Percentiles rank a stretch among this genome's conserved stretches.
Evolutionary conservation across 1,140 invertebrate genomes (phyloP).

Genomic region (Sminthurides bifidus): DNA sequence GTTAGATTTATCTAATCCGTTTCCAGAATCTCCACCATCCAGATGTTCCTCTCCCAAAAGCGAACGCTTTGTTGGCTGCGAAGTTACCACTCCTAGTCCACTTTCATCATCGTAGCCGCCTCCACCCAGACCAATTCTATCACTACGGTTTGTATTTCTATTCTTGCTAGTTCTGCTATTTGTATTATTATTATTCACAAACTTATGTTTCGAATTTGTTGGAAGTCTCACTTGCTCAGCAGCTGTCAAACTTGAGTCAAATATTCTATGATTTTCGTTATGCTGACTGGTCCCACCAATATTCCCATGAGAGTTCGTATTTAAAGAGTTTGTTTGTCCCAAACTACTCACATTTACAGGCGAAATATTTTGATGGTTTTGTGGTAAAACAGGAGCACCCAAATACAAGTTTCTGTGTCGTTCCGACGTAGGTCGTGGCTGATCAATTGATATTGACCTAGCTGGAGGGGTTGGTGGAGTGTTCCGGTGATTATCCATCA

Average conservation of each 20-base stretch:
- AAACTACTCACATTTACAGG: conserved; percentile 22
- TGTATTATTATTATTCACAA: not conserved
- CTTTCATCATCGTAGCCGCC: no score
- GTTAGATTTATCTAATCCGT: conserved; percentile 35
- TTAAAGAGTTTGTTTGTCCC: conserved; percentile 2
- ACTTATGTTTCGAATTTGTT: conserved; percentile 22
- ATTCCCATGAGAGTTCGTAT: not conserved
- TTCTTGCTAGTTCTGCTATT: conserved; percentile 1
- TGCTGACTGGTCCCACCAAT: conserved; percentile 8
- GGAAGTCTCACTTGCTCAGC: conserved; percentile 32
- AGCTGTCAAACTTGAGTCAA: conserved; percentile 29
- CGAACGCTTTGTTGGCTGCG: conserved; percentile 24
- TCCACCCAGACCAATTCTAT: conserved; percentile 18
- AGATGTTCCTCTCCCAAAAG: conserved; percentile 22
- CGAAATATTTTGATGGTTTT: conserved; percentile 11
- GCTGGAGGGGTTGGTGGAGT: conserved; percentile 24
- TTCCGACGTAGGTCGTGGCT: conserved; percentile 26
- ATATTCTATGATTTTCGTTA: conserved; percentile 11
- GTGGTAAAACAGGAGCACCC: conserved; percentile 22
- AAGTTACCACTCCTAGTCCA: conserved; percentile 29
- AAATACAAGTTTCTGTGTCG: conserved; percentile 31
- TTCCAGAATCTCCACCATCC: conserved; percentile 31
- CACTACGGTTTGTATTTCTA: conserved; percentile 16
- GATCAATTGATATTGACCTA: conserved; percentile 28
- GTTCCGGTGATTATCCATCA: no score